Percentiles rank a stretch among this genome's conserved stretches.
phyloP scores from a whole-genome alignment of 2,797 vertebrate genomes.

The Astyanax mexicanus region DNA sequence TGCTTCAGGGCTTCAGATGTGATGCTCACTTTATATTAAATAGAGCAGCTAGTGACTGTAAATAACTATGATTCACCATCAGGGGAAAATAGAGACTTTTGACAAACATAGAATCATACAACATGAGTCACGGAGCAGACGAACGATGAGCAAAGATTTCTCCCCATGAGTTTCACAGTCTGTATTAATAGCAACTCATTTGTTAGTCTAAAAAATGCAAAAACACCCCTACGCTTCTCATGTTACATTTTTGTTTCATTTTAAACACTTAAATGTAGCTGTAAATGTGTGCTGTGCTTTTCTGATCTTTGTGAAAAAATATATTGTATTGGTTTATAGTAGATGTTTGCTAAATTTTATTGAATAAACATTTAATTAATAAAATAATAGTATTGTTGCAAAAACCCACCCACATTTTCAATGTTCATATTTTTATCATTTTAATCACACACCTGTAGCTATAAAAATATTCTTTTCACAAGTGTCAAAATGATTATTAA shows the following conservation, averaged over 20 bases:
- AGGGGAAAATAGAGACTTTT: constrained; percentile 30
- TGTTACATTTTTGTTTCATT: neutral
- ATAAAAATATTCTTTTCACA: too few relatives aligned
- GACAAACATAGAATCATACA: constrained; percentile 39
- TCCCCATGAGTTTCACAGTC: neutral
- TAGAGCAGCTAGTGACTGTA: constrained; percentile 11
- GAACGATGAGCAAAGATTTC: constrained; percentile 17
- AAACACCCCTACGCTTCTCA: neutral
- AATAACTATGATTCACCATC: constrained; percentile 46
- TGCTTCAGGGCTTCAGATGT: neutral
- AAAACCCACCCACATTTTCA: too few relatives aligned
- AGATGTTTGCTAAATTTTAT: neutral
- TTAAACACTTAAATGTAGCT: neutral
- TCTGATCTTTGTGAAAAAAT: neutral
- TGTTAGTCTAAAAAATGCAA: neutral
- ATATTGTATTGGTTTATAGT: neutral
- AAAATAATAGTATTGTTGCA: too few relatives aligned
- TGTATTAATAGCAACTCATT: constrained; percentile 25
- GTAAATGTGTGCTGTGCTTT: neutral
- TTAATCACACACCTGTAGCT: too few relatives aligned
- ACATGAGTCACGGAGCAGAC: constrained; percentile 37
- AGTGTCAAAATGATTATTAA: too few relatives aligned
- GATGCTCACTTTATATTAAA: constrained; percentile 10
- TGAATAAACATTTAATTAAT: too few relatives aligned
- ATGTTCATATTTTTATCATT: too few relatives aligned